Evolutionary conservation across 2,888 invertebrate species (phyloP).

Genomic region (Scaptomyza caliginosa): DNA sequence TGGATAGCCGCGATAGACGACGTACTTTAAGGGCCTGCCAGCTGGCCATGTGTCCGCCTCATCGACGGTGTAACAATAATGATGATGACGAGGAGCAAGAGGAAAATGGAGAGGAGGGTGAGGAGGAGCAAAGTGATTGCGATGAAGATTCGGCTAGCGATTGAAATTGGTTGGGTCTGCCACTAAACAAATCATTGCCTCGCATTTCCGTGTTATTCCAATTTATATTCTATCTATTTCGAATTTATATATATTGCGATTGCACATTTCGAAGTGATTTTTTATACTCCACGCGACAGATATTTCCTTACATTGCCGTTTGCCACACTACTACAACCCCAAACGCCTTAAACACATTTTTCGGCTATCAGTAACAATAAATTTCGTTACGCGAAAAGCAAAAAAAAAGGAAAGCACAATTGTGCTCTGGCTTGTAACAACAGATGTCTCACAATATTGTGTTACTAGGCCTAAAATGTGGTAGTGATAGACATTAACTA

Average conservation of each 20-base stretch:
- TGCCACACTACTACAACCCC: neutral
- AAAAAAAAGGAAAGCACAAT: neutral
- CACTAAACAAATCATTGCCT: conserved; percentile 31
- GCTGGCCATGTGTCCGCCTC: conserved; percentile 21
- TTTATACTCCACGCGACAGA: conserved; percentile 35
- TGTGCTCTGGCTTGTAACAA: conserved; percentile 8
- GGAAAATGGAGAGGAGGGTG: conserved; percentile 4
- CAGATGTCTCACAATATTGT: neutral
- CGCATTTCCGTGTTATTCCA: conserved; percentile 1
- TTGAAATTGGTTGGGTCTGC: conserved; percentile 2
- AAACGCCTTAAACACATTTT: conserved; percentile 1
- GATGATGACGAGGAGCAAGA: neutral
- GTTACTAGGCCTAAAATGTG: neutral
- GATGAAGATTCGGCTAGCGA: neutral
- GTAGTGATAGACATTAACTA: neutral
- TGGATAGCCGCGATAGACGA: conserved; percentile 19
- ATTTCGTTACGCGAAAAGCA: conserved; percentile 34
- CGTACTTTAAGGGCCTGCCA: conserved; percentile 38
- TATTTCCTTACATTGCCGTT: conserved; percentile 32
- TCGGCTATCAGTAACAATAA: conserved; percentile 56
- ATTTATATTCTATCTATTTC: conserved; percentile 6
- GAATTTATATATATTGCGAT: conserved; percentile 48
- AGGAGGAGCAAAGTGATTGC: neutral
- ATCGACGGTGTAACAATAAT: neutral
- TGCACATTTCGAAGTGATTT: conserved; percentile 37